Evolutionary conservation across 2,888 invertebrate species (phyloP), one percentile per base, ranked within the genome.

Genomic region (Octodonta nipae): DNA sequence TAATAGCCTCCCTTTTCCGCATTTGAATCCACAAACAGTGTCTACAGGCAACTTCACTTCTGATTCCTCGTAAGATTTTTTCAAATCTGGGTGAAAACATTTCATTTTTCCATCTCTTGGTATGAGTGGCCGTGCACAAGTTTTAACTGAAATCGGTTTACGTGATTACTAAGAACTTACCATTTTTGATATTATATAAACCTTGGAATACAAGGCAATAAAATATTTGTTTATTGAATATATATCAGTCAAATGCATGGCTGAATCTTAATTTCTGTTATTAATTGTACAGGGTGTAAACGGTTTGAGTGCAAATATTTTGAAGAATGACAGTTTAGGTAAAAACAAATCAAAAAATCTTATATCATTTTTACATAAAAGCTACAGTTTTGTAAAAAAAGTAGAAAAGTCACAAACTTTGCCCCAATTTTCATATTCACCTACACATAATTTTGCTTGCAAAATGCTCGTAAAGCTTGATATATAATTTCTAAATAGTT

Each of bases 11-110:
- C 78, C 78, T n/a, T 62, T 59, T 34, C 70, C 65, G 48, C 79
- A 80, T 8, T 63, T 63, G 47, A 77, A 77, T 17, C 65, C 64
- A 46, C 79, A 80, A 27, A 70, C 68, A 0, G 78, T 73, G 44
- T 77, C 75, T 30, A 75, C 75, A 7, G 70, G 70, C 47, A 63
- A 52, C 35, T 58, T 50, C 5, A 53, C 47, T 3, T 58, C 51
- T 5, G 47, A 45, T 10, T 54, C 49, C 10, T 51, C 50, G 35
- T 54, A 58, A 27, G 50, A 54, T 10, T 51, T 46, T 6, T 54
- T 56, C 7, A 62, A 46, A 43, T 66, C 65, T 13, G 54, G 49
- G 31, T 69, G 67, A 34, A 65, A 54, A 43, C 71, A 71, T 10
- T 54, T 54, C 33, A 76, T 66, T 32, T 63, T 61, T 3, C 77